Percentiles rank a stretch among this genome's conserved stretches.
Conservation (phyloP, 2,113 vertebrate species). For the Rhinoptilus africanus region DNA sequence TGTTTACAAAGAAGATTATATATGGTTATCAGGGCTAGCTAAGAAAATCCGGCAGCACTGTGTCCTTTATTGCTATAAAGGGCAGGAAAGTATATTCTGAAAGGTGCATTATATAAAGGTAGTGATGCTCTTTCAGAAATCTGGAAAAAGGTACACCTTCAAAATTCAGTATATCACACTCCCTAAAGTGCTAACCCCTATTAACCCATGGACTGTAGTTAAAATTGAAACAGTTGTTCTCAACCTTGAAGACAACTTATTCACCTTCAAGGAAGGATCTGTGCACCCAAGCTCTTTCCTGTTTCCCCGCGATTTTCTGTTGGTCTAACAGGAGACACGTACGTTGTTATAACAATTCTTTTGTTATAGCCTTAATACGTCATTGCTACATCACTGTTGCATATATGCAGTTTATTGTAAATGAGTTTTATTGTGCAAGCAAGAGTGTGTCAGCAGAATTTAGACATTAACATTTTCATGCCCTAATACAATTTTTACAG, state of each 20-base stretch:
- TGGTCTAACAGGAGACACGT: neutral
- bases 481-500: neutral
- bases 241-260: neutral
- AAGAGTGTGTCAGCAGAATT: neutral
- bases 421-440: neutral
- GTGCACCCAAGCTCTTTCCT: neutral
- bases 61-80: neutral
- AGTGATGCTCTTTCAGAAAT: neutral
- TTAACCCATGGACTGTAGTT: neutral
- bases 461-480: neutral
- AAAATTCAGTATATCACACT: neutral
- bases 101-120: neutral
- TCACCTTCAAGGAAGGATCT: neutral
- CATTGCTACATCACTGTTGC: neutral
- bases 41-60: neutral
- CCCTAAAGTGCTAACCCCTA: neutral
- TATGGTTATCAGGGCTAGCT: rapidly evolving
- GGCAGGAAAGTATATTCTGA: neutral
- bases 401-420: neutral
- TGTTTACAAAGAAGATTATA: neutral
- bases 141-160: neutral
- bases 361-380: neutral
- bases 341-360: neutral
- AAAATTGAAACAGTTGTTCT: neutral
- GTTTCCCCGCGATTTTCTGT: neutral